Evolutionary conservation across 1,140 invertebrate genomes (phyloP), one percentile per base, ranked within the genome.

Genomic region (Laodelphax striatellus): DNA sequence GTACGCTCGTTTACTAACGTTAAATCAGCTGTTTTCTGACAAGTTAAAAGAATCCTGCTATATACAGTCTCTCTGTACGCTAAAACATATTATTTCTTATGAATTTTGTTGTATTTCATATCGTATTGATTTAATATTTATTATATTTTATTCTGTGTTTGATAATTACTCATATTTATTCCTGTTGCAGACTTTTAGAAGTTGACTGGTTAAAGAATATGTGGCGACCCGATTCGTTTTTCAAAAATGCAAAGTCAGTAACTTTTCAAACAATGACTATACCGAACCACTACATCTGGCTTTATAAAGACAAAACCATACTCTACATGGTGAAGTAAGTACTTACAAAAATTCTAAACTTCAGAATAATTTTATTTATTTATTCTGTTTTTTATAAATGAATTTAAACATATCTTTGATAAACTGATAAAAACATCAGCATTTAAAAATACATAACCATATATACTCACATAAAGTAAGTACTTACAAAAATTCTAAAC

Each of bases 251-350:
- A 34, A 94, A 94, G 73, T 88, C 88, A 9, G 90, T 94, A 0
- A 93, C 89, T 3, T 94, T 94, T 69, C 90, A 93, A 72, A 91
- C 89, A 0, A 94, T 94, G 90, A 94, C 90, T 46, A 90, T 94
- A 64, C 90, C 90, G 0, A 94, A 94, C 75, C 90, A 94, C 69
- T 92, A 92, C 65, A 80, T 92, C 65, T 92, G 89, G 89, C 73
- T 91, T 11, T 90, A 90, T 71, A 90, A 90, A 71, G 88, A 91
- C 69, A 90, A 92, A 72, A 90, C 86, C 1, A 91, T 92, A 57
- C 73, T 92, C 0, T 92, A 91, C 68, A 91, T 91, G 88, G 87
- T 90, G 43, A 91, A 91, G 79, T 83, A 75, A 70, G 80, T 77
- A 64, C 4, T n/a, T 50, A 21, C 50, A 16, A 11, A 11, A 38